Evolutionary conservation across 2,797 vertebrate species (phyloP), one percentile per base, ranked within the genome.

Genomic region (Odontamblyopus rebecca): DNA sequence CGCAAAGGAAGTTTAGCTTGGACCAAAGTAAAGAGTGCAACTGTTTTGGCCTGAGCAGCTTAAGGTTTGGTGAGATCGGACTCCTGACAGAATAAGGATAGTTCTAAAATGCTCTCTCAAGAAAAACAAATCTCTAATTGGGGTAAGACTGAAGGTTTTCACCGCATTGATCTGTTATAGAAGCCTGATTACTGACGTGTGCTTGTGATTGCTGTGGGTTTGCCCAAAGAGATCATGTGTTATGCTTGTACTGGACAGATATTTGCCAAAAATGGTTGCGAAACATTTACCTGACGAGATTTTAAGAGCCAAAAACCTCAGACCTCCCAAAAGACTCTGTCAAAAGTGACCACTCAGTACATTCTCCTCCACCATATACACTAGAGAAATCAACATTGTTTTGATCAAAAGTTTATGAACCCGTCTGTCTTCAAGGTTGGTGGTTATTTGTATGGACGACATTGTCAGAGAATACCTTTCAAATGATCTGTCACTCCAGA

Each of bases 371-470:
- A 5, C 72, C 85, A 88, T 84, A 82, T 84, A 85, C 61, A 15
- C 44, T 72, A 62, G 81, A 87, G 85, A 83, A 80, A 88, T 89
- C 82, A 90, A 81, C 48, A 50, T 69, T 71, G 71, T 75, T 85
- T 85, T 91, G 91, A 92, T 93, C 89, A 90, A 83, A 84, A 64
- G 77, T 48, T 48, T 48, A 44, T 44, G 13, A 44, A 44, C 41
- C 41, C 41, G 3, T 54, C 51, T n/a, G 19, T 54, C 51, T n/a
- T 54, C 6, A n/a, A 3, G n/a, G 8, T 54, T 9, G 53, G n/a
- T 54, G 53, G 53, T 54, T 9, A n/a, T 18, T 2, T 19, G 51
- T 8, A 2, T 54, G 7, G 53, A 54, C 2, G n/a, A 6, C 51
- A 9, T 53, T 6, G 3, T 54, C 53, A 16, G 0, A 50, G 12